These are phyloP conservation scores for Erpobdella octoculata DNA, from an alignment of 2,888 invertebrate genomes.

Conservation along the genomic window DNA sequence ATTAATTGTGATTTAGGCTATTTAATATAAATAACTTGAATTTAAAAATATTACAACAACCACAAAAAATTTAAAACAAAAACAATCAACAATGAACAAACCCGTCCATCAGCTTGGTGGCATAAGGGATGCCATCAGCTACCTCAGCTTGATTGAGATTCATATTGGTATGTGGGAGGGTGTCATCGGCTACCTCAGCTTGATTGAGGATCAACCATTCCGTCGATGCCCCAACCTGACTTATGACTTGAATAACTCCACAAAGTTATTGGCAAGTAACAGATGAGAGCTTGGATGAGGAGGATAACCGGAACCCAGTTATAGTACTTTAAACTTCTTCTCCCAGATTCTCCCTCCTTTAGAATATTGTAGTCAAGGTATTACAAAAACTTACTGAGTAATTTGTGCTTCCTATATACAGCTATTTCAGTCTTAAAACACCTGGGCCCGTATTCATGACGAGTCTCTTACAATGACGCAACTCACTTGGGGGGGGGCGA, in stretches of 20 bases:
- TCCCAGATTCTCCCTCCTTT: conserved; percentile 37
- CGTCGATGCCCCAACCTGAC: conserved; percentile 39
- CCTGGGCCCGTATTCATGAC: too few species aligned
- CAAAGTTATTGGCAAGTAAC: conserved; percentile 36
- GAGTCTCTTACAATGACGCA: too few species aligned
- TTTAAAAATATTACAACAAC: neutral
- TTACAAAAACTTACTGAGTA: too few species aligned
- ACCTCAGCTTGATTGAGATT: too few species aligned
- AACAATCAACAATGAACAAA: neutral
- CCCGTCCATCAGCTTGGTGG: conserved; percentile 40
- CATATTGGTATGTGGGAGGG: too few species aligned
- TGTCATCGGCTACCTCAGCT: conserved; percentile 36
- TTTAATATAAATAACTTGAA: too few species aligned
- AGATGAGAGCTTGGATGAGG: conserved; percentile 37
- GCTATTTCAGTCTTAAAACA: too few species aligned
- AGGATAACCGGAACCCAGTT: conserved; percentile 41
- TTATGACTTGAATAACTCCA: conserved; percentile 36
- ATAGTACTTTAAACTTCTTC: conserved; percentile 40
- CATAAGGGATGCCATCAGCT: conserved; percentile 37
- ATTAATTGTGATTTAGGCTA: too few species aligned
- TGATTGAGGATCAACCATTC: conserved; percentile 40
- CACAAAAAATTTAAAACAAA: neutral
- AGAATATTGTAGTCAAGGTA: conserved; percentile 39
- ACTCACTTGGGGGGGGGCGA: too few species aligned
- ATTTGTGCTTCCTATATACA: too few species aligned